Percentiles rank a stretch among this genome's conserved stretches.
These are phyloP conservation scores for Halcyon badia DNA, from an alignment of 2,797 vertebrate species.

Conservation along the genomic window DNA sequence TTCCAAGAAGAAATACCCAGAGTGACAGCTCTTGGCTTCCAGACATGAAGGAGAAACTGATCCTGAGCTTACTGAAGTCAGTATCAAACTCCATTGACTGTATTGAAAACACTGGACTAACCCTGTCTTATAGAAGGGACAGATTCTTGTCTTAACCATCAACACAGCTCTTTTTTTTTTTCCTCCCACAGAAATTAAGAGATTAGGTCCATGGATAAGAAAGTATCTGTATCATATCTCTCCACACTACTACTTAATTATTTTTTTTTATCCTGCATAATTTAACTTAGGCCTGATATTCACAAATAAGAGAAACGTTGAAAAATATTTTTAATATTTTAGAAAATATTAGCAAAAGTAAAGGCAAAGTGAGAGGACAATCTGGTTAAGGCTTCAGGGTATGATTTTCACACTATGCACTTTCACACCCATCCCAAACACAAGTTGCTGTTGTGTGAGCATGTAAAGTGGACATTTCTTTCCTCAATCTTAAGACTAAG, in stretches of 20 bases:
- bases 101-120: background rate
- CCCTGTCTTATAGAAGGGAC: background rate
- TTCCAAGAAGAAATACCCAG: background rate
- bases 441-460: rapidly evolving
- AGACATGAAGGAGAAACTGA: background rate
- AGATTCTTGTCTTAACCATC: background rate
- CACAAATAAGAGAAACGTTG: background rate
- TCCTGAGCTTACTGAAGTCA: background rate
- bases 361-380: background rate
- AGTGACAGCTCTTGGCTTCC: background rate
- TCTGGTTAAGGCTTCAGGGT: background rate
- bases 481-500: rapidly evolving
- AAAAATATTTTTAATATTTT: background rate
- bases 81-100: background rate
- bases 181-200: background rate
- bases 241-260: background rate
- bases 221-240: background rate
- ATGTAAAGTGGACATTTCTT: rapidly evolving
- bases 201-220: background rate
- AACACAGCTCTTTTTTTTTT: background rate
- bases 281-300: background rate
- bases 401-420: background rate
- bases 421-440: background rate
- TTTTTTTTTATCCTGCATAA: background rate
- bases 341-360: background rate